Percentiles rank a stretch among this genome's conserved stretches.
These are phyloP conservation scores for Gnathonemus longibarbis DNA, from an alignment of 2,113 vertebrate genomes.

Conservation along the genomic window DNA sequence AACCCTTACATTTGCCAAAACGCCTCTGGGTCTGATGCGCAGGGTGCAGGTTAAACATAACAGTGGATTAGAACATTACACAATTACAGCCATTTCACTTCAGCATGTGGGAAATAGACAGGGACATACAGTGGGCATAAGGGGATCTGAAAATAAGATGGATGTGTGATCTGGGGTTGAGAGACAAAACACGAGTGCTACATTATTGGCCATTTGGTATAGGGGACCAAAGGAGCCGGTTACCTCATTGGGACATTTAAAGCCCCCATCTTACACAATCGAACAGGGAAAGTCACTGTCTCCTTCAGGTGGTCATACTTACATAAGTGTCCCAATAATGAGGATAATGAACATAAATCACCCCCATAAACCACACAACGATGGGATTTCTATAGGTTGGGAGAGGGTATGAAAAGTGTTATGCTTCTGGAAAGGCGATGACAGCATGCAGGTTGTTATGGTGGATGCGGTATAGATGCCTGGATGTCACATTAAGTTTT, in stretches of 20 bases:
- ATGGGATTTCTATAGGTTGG: not conserved
- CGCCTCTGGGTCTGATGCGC: not conserved
- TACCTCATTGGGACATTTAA: not conserved
- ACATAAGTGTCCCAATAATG: not conserved
- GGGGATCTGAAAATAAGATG: not conserved
- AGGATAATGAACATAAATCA: not conserved
- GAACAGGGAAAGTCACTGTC: not conserved
- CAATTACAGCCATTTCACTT: not conserved
- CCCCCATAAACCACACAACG: not conserved
- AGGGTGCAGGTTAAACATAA: not conserved
- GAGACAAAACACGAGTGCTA: not conserved
- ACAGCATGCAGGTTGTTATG: not conserved
- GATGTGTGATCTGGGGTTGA: not conserved
- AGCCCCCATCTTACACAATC: not conserved
- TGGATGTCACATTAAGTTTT: not conserved
- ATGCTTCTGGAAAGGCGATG: not conserved
- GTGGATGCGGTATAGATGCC: not conserved
- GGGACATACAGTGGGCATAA: not conserved
- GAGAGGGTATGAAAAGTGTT: not conserved
- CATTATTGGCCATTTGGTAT: not conserved
- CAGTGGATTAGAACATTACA: not conserved
- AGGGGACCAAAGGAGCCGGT: not conserved
- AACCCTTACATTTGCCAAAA: not conserved
- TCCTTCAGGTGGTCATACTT: not conserved
- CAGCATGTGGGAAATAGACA: not conserved